A percentile compares a stretch with the other conserved stretches of the same genome.
Conservation (phyloP, 2,888 invertebrate genomes). For the Litoditis marina region DNA sequence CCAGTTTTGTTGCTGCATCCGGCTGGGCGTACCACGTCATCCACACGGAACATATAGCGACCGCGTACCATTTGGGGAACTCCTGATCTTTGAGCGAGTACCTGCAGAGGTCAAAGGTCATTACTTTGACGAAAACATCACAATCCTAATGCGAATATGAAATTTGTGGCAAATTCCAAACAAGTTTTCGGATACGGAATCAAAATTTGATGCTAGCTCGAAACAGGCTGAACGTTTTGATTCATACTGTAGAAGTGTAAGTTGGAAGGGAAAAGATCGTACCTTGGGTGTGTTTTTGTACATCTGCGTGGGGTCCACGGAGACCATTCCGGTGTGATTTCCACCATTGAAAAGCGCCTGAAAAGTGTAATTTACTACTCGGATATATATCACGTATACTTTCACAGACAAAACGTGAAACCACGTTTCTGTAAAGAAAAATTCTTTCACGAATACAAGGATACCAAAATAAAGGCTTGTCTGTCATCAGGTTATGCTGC, state of each 20-base stretch:
- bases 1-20: slow-evolving; percentile 70
- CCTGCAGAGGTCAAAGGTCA: too few relatives aligned
- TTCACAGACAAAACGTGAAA: too few relatives aligned
- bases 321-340: slow-evolving; percentile 60
- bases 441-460: too few relatives aligned
- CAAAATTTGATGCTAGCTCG: too few relatives aligned
- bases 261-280: too few relatives aligned
- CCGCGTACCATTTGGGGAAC: slow-evolving; percentile 67
- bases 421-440: too few relatives aligned
- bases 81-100: slow-evolving; percentile 56
- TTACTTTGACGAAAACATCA: too few relatives aligned
- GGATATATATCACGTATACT: not conserved
- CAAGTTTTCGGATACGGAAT: too few relatives aligned
- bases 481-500: too few relatives aligned
- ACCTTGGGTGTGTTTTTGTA: slow-evolving; percentile 60
- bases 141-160: too few relatives aligned
- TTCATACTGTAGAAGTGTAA: not conserved
- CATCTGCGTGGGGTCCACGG: slow-evolving; percentile 59
- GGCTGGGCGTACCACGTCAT: slow-evolving; percentile 87
- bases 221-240: not conserved
- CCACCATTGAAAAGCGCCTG: slow-evolving; percentile 61
- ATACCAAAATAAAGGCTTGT: too few relatives aligned
- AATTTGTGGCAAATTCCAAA: too few relatives aligned
- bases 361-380: not conserved
- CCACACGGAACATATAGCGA: slow-evolving; percentile 87